Evolutionary conservation across 2,888 invertebrate species (phyloP), one percentile per base, ranked within the genome.

Genomic region (Luperina nickerlii): DNA sequence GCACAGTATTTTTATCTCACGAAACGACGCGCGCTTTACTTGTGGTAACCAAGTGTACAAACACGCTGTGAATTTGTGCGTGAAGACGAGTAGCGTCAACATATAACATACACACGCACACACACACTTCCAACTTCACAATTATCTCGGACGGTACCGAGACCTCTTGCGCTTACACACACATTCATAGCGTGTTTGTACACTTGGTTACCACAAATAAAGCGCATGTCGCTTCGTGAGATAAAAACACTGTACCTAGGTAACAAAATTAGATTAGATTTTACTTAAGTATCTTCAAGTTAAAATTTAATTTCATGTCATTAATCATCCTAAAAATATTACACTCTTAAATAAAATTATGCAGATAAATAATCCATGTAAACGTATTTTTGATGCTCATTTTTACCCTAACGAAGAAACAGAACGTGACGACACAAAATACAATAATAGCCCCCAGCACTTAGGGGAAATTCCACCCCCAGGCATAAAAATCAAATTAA

Each of bases 401-500:
- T 82, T 76, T 77, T 74, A 60, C 63, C 57, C 51, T 54, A 51
- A 69, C 38, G 42, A 63, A 38, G 66, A 75, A 83, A 79, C 48
- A 75, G 71, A 83, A 87, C 74, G 71, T 80, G 76, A 72, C 66
- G 81, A 84, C 72, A 85, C 73, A 79, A 79, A 86, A 74, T 76
- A 83, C 72, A 69, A 74, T 62, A 74, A 74, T 62, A 74, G 67
- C 76, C 66, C 18, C 32, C n/a, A 77, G 69, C 74, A 70, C 66
- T 84, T 60, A 86, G 76, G 85, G 84, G 74, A 74, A 24, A 51
- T 65, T 83, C 38, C 38, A 67, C 76, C 84, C 69, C 51, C 54
- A 48, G 63, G 79, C 79, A 80, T 87, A 87, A 85, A 76, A 83
- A 71, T 79, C 42, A 68, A 85, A 79, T 83, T 74, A 83, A 83